Percentiles rank a stretch among this genome's conserved stretches.
These are phyloP conservation scores for Cetonia aurata DNA, from an alignment of 2,888 invertebrate genomes.

Conservation along the genomic window DNA sequence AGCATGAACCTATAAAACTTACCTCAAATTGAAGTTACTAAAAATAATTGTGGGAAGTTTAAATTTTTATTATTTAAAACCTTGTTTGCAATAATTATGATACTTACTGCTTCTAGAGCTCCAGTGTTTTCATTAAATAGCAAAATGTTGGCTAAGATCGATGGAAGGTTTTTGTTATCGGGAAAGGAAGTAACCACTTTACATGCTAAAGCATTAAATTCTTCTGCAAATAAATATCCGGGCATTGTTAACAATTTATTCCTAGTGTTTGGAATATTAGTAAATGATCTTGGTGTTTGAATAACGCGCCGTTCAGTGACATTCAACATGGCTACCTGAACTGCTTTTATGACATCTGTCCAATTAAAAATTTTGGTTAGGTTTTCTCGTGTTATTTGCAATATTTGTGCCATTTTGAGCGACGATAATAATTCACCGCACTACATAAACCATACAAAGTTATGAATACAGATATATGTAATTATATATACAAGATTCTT, in stretches of 20 bases:
- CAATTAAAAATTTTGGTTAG: conserved; percentile 64
- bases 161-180: conserved; percentile 60
- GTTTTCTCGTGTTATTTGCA: conserved; percentile 57
- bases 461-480: neutral
- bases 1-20: too few species aligned
- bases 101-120: conserved; percentile 63
- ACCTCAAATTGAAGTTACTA: too few species aligned
- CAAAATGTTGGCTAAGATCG: conserved; percentile 67
- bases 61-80: too few species aligned
- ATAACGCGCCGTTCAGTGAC: conserved; percentile 56
- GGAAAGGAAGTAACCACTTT: conserved; percentile 68
- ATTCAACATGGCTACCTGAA: conserved; percentile 64
- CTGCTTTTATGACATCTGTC: conserved; percentile 63
- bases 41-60: conserved; percentile 43
- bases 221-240: conserved; percentile 63
- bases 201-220: conserved; percentile 63
- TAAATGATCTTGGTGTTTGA: conserved; percentile 63
- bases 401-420: conserved; percentile 14
- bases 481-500: neutral
- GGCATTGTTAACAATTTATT: conserved; percentile 66
- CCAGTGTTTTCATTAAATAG: conserved; percentile 67
- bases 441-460: neutral
- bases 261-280: conserved; percentile 51
- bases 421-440: neutral
- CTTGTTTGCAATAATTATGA: neutral